Conservation (phyloP, 2,888 invertebrate species). For the Acanthoscelides obtectus region DNA sequence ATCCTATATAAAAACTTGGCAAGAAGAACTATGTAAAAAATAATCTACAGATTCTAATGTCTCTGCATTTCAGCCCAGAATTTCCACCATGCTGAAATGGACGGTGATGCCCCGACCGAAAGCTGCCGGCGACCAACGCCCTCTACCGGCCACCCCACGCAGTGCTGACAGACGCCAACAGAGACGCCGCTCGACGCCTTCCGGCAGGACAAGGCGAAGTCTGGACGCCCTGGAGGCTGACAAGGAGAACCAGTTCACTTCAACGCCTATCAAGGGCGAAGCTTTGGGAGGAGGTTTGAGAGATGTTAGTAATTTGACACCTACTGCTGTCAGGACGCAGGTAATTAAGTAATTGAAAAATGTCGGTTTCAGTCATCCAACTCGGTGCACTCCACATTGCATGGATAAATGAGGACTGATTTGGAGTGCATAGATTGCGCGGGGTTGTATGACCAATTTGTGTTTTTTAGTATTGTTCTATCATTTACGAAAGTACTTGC, state of each 20-base stretch:
- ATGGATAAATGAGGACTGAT: too few relatives aligned
- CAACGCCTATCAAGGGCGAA: constrained; percentile 55
- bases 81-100: constrained; percentile 57
- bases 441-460: too few relatives aligned
- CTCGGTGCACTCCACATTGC: too few relatives aligned
- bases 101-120: constrained; percentile 46
- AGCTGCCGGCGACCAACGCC: constrained; percentile 23
- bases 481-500: too few relatives aligned
- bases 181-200: constrained; percentile 20
- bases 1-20: too few relatives aligned
- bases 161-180: constrained; percentile 26
- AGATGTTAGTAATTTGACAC: constrained; percentile 61
- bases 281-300: constrained; percentile 50
- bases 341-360: background rate
- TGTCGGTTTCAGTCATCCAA: background rate
- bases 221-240: constrained; percentile 52
- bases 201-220: constrained; percentile 46
- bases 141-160: background rate
- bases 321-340: constrained; percentile 32
- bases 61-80: background rate
- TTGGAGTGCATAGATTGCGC: too few relatives aligned
- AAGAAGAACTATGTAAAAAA: too few relatives aligned
- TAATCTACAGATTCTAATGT: too few relatives aligned
- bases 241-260: constrained; percentile 58
- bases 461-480: too few relatives aligned